Base-by-base conservation (phyloP, 2,888 invertebrate genomes). In the Conus canariensis region DNA sequence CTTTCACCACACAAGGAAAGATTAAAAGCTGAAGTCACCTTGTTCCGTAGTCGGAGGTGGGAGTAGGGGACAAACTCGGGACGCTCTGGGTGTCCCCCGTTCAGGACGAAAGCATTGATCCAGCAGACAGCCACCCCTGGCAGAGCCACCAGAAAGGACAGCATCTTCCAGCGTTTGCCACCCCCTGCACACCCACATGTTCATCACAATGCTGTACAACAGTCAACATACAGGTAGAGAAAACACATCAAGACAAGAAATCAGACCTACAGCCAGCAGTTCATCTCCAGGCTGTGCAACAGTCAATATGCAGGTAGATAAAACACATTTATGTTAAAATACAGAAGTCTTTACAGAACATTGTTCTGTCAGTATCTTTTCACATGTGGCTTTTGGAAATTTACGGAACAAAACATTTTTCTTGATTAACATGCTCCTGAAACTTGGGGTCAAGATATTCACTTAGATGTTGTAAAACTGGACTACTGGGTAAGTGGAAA, bases 31-130 rank as follows among this genome's bases (percentile, higher is more conserved):
- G 64, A 14, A 64, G 16, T 80, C 30, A 98, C 98, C 97, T 98
- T 99, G 93, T 97, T 97, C 90, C 98, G 97, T 77, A 98, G 96
- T 58, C 98, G 97, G 96, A 99, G 93, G 91, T 98, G 98, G 0
- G 98, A 98, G 94, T 98, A 98, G 70, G 98, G 97, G 0, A 98
- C 96, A 94, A 98, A 99, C 93, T 97, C 97, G 6, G 98, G 98
- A 64, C 97, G 96, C 25, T 97, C 97, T 74, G 97, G 96, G 88
- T 96, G 95, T 64, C 96, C 95, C 88, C 95, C 94, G 90, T 95
- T 95, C 12, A 94, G 90, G 88, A 98, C 96, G 94, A 98, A 98
- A 22, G 97, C 97, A 95, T 98, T 98, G 91, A 98, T 95, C 97
- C 97, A 98, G 94, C 98, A 98, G 86, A 98, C 96, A 87, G 96